phyloP scores from a whole-genome alignment of 2,797 vertebrate species.

The Rhincodon typus region DNA sequence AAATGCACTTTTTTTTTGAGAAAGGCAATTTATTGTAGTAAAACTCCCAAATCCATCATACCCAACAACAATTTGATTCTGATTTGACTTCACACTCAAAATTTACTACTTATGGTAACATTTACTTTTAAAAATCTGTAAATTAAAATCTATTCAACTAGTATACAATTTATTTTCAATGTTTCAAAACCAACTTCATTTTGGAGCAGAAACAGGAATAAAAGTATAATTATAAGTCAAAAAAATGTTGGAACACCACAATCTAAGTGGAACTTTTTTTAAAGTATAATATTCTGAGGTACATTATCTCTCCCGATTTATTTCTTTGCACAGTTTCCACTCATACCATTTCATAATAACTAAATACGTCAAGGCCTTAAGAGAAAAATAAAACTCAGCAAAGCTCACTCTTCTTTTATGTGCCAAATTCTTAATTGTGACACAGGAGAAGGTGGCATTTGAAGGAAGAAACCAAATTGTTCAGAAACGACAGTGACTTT shows the following conservation, averaged over 20 bases:
- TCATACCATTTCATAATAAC: not conserved
- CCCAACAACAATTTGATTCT: not conserved
- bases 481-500: not conserved
- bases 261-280: not conserved
- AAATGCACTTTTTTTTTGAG: not conserved
- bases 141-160: constrained; percentile 25
- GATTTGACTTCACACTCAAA: not conserved
- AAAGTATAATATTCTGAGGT: not conserved
- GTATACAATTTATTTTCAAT: not conserved
- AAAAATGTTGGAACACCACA: not conserved
- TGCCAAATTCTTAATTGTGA: not conserved
- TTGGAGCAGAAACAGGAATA: not conserved
- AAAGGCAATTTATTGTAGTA: constrained; percentile 12
- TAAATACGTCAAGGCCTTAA: not conserved
- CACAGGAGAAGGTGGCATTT: not conserved
- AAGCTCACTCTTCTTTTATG: not conserved
- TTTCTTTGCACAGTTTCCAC: not conserved
- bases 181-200: not conserved
- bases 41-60: not conserved
- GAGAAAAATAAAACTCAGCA: not conserved
- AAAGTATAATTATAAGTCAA: not conserved
- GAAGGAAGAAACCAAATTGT: not conserved
- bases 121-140: not conserved
- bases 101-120: not conserved
- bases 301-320: not conserved